Percentiles rank a stretch among this genome's conserved stretches.
Conservation (phyloP, 2,888 invertebrate species). For the Strigamia transsilvanica region DNA sequence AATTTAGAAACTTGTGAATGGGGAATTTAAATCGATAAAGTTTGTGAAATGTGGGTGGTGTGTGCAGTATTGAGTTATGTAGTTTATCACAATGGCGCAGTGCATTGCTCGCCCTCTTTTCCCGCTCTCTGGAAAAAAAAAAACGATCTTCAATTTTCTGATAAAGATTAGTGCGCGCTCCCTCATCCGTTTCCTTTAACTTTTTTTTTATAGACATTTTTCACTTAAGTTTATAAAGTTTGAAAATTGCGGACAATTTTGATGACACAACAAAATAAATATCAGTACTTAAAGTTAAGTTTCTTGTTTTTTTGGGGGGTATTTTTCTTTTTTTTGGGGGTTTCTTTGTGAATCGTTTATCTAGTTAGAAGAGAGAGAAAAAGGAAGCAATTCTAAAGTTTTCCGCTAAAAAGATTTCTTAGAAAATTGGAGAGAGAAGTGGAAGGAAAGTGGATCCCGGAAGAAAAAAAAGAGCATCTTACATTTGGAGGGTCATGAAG, state of each 20-base stretch:
- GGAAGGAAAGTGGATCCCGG: neutral
- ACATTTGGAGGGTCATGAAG: conserved; percentile 39
- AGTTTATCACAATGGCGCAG: conserved; percentile 35
- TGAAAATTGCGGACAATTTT: neutral
- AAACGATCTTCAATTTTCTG: conserved; percentile 43
- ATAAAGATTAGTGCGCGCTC: conserved; percentile 39
- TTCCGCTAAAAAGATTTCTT: conserved; percentile 48
- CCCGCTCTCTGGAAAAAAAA: neutral
- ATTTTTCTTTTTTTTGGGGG: conserved; percentile 8
- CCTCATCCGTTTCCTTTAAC: neutral
- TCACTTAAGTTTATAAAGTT: neutral
- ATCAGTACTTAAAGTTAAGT: neutral
- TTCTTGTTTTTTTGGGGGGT: neutral
- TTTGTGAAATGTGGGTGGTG: neutral
- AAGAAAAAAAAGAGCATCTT: conserved; percentile 42
- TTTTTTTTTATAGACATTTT: neutral
- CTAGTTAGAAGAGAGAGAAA: conserved; percentile 20
- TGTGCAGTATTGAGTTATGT: neutral
- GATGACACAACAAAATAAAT: neutral
- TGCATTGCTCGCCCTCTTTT: neutral
- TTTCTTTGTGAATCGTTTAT: conserved; percentile 9
- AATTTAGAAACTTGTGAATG: neutral
- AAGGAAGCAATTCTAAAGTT: conserved; percentile 43
- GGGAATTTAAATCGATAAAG: neutral
- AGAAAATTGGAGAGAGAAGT: conserved; percentile 44